A percentile compares a stretch with the other conserved stretches of the same genome.
Evolutionary conservation across 2,113 vertebrate species (phyloP).

Genomic region (Alethe diademata): DNA sequence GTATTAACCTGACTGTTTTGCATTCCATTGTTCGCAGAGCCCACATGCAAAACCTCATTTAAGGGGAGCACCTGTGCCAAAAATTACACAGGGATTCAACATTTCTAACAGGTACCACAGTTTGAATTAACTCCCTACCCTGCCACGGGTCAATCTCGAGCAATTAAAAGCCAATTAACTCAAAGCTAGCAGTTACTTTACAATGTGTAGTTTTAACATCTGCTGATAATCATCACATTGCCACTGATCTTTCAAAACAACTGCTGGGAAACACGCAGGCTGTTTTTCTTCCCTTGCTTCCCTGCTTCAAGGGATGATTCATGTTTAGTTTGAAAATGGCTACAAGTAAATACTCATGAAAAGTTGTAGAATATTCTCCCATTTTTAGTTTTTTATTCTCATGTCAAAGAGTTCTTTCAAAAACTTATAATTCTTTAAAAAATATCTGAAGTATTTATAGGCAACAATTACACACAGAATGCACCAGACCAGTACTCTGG

Average conservation of each 20-base stretch:
- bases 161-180: background rate
- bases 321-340: background rate
- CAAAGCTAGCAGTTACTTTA: background rate
- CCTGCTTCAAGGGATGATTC: background rate
- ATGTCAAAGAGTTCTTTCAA: background rate
- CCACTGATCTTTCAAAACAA: background rate
- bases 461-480: background rate
- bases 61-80: background rate
- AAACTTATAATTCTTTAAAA: background rate
- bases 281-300: background rate
- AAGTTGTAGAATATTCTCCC: background rate
- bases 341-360: background rate
- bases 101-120: background rate
- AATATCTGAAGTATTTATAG: background rate
- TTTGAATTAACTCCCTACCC: background rate
- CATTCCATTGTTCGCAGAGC: rapidly evolving
- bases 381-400: background rate
- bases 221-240: background rate
- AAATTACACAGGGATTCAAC: background rate
- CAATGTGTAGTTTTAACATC: background rate
- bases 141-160: background rate
- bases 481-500: background rate
- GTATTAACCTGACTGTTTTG: background rate
- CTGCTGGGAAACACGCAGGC: background rate
- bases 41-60: background rate